phyloP scores from a whole-genome alignment of 2,113 vertebrate genomes.

The Platanista minor region DNA sequence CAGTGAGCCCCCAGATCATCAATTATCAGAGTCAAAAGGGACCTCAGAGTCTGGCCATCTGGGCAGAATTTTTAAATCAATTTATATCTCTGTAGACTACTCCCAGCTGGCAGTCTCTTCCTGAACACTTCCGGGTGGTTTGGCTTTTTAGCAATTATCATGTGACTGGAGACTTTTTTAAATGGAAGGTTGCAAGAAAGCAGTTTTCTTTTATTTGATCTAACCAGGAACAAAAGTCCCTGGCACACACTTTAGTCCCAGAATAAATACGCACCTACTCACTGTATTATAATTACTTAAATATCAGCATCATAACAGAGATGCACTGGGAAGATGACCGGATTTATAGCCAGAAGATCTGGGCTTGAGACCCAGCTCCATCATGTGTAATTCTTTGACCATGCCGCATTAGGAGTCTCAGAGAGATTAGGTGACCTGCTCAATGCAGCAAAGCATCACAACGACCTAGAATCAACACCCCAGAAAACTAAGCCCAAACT shows the following conservation, averaged over 20 bases:
- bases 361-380: background rate
- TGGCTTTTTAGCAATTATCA: background rate
- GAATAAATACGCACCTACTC: background rate
- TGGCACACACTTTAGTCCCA: background rate
- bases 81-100: background rate
- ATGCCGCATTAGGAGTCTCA: background rate
- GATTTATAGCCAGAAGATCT: background rate
- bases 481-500: background rate
- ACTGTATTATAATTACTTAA: conserved; percentile 23
- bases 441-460: background rate
- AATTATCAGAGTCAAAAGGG: background rate
- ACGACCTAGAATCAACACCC: background rate
- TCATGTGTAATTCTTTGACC: background rate
- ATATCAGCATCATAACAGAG: background rate
- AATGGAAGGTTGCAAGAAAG: background rate
- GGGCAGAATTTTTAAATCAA: background rate
- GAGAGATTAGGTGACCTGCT: conserved; percentile 18
- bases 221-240: background rate
- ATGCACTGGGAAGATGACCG: background rate
- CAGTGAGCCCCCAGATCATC: background rate
- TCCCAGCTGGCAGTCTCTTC: background rate
- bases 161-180: background rate
- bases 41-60: background rate
- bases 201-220: background rate
- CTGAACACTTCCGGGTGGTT: background rate